Base-by-base conservation (phyloP, 1,140 invertebrate species). In the Papilio polyxenes region DNA sequence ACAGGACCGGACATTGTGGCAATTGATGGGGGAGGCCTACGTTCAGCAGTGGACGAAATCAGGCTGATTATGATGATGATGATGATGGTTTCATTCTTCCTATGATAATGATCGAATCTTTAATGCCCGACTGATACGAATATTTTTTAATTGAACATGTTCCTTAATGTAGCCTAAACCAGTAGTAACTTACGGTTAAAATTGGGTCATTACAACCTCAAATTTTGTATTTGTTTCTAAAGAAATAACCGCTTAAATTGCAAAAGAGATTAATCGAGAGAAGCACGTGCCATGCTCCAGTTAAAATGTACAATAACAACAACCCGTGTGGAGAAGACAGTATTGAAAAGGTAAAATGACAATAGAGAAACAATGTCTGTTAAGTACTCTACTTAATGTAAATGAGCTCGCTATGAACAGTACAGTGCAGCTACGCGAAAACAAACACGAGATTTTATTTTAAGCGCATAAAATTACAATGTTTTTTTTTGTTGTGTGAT, bases 201-300 rank as follows among this genome's bases (percentile, higher is more conserved):
- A 7, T 20, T 62, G n/a, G 59, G 20, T 62, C n/a, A 20, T 62
- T 65, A 31, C 10, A 65, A 11, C 62, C 23, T 1, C 23, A 23
- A 65, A 10, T 65, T 65, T 31, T 31, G 20, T 31, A 65, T 65
- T 23, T 65, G 10, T 65, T 23, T 65, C 0, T 65, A 23, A 65
- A 31, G 20, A 31, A 31, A 65, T 65, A 11, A 17, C 20, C 20
- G 59, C 20, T 65, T 65, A 65, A 65, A 65, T 31, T 65, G 62
- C 62, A 59, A 79, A 44, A 62, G 59, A 31, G 59, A 62, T 40
- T 79, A 40, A 62, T 62, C 37, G 53, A 79, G 77, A 65, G 59
- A 51, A 78, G 59, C 59, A 40, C 59, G 56, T 79, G 77, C n/a
- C 77, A 65, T 79, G 77, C 77, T 79, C 77, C 59, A 79, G 77